These are phyloP conservation scores for Dolichoris vasculosae DNA, from an alignment of 1,140 invertebrate species.

Conservation along the genomic window DNA sequence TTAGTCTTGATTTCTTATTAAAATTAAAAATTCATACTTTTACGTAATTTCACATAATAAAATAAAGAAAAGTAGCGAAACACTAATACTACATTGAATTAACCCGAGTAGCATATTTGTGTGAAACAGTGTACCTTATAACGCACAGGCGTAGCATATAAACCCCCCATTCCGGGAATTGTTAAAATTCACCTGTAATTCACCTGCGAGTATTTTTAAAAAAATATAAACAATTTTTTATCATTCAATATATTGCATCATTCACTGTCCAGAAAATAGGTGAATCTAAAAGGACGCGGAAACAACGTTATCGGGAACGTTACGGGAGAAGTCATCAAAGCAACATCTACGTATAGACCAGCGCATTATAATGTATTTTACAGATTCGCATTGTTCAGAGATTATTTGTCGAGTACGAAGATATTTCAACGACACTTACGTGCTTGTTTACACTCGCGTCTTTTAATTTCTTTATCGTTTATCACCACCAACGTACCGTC, in stretches of 20 bases:
- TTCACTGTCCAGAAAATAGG: background rate
- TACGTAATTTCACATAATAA: too few relatives aligned
- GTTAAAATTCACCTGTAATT: slow-evolving; percentile 4
- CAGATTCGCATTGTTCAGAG: background rate
- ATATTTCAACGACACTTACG: background rate
- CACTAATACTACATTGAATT: background rate
- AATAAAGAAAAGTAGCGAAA: background rate
- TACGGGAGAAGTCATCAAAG: background rate
- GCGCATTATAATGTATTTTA: background rate
- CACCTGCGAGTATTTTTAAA: background rate
- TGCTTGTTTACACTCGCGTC: background rate
- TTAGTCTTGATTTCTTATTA: too few relatives aligned
- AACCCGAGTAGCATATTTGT: background rate
- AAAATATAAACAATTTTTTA: background rate
- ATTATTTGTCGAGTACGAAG: background rate
- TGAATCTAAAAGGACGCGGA: background rate
- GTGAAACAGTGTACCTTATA: background rate
- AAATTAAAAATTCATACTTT: too few relatives aligned
- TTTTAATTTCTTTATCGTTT: slow-evolving; percentile 2
- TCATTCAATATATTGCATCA: background rate
- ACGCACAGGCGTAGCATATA: background rate
- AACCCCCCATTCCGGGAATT: background rate
- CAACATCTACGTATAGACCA: background rate
- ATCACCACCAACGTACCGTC: background rate
- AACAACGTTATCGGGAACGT: background rate